These are phyloP conservation scores for Andricus grossulariae DNA, from an alignment of 1,140 invertebrate species.

Conservation along the genomic window DNA sequence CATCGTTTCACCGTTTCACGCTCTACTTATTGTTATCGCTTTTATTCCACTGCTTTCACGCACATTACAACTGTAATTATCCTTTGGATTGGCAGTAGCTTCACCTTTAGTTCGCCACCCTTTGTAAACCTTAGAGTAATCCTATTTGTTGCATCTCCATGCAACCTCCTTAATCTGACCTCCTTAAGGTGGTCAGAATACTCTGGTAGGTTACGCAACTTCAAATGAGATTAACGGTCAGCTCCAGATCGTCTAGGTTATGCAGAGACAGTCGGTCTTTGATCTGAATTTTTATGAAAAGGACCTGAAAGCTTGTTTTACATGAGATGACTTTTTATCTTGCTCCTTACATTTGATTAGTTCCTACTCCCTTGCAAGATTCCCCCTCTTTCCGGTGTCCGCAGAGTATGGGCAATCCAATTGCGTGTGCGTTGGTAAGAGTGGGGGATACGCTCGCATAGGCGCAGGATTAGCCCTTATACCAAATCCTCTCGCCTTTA, in stretches of 20 bases:
- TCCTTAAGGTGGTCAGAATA: conserved; percentile 5
- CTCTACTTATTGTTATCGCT: conserved; percentile 61
- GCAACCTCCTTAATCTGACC: not conserved
- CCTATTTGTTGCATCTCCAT: not conserved
- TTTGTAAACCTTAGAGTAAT: not conserved
- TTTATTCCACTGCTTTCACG: conserved; percentile 55
- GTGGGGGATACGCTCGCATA: too few relatives aligned
- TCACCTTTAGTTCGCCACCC: not conserved
- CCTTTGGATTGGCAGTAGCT: not conserved
- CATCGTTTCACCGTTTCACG: conserved; percentile 65
- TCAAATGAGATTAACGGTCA: not conserved
- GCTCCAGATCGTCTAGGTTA: not conserved
- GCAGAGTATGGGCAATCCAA: too few relatives aligned
- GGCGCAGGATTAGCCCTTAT: too few relatives aligned
- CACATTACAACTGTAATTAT: not conserved
- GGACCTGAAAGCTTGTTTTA: too few relatives aligned
- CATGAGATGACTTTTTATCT: too few relatives aligned
- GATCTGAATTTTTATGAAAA: not conserved
- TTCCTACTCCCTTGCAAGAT: too few relatives aligned
- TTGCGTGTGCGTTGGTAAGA: too few relatives aligned
- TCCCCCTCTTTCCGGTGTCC: too few relatives aligned
- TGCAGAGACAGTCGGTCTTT: not conserved
- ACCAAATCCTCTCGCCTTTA: too few relatives aligned
- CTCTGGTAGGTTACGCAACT: conserved; percentile 7
- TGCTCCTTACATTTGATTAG: too few relatives aligned